Evolutionary conservation across 2,113 vertebrate species (phyloP), one percentile per base, ranked within the genome.

Genomic region (Pseudolaguvia tuberculata): DNA sequence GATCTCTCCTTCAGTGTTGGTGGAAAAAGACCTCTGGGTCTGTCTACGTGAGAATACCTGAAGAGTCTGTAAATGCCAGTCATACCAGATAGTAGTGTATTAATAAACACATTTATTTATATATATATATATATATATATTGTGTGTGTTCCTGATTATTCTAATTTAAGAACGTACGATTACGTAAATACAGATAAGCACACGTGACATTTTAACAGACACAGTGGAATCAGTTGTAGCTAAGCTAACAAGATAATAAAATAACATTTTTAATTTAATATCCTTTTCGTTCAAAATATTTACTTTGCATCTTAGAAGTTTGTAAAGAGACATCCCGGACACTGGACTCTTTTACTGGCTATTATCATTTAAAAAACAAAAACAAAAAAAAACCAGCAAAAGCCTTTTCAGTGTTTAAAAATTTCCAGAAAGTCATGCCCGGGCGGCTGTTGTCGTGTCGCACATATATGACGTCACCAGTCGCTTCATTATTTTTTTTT

Each of bases 1-100:
- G 66, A 85, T 76, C 79, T 98, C 96, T 70, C 93, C 94, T 0
- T 92, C 92, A 0, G 92, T 92, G 73, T 87, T 88, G 0, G 92
- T 88, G 23, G 90, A 79, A 21, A 93, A 78, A 12, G 77, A 65
- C 20, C 94, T 89, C 6, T 56, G 79, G 9, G 68, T n/a, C 6
- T 31, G 77, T 2, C 67, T 81, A 20, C 52, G 23, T 10, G 81
- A 45, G 0, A 59, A 48, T 10, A 4, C 18, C 15, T 58, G n/a
- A 18, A 83, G 65, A 82, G 9, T 58, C 69, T 77, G 75, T 3
- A 53, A 2, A 29, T 9, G 48, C 20, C 31, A 9, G 31, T 35
- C 12, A 71, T 13, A 58, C 25, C 4, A 35, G n/a, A 53, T 6
- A 17, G 18, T 9, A 27, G 39, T 17, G 12, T 7, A 63, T 45